Conservation (phyloP, 2,797 vertebrate genomes). For the Bufotes viridis region DNA sequence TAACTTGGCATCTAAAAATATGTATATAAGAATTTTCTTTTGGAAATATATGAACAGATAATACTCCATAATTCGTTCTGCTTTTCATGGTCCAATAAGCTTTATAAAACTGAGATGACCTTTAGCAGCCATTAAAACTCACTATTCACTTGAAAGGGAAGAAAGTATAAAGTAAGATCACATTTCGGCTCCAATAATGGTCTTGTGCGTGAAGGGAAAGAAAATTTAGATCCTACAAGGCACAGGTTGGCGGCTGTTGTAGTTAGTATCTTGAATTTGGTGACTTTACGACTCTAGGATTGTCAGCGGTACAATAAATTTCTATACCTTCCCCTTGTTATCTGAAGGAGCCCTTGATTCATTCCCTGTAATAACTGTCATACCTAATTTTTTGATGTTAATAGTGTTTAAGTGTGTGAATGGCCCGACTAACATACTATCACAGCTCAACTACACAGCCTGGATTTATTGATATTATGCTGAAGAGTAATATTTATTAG, state of each 20-base stretch:
- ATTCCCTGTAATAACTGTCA: slow-evolving; percentile 58
- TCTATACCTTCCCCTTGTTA: slow-evolving; percentile 42
- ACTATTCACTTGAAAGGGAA: slow-evolving; percentile 22
- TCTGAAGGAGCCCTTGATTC: slow-evolving; percentile 48
- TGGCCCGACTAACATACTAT: slow-evolving; percentile 38
- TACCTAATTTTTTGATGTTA: slow-evolving; percentile 57
- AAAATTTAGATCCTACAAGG: slow-evolving; percentile 48
- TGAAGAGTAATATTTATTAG: slow-evolving; percentile 56
- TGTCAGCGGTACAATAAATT: slow-evolving; percentile 56
- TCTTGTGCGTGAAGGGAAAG: slow-evolving; percentile 35
- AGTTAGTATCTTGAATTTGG: slow-evolving; percentile 53
- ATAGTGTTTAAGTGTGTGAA: slow-evolving; percentile 46
- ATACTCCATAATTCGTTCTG: not conserved
- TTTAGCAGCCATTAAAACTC: slow-evolving; percentile 40
- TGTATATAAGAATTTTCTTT: not conserved
- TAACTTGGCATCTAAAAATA: slow-evolving; percentile 10
- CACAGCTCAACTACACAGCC: slow-evolving; percentile 16
- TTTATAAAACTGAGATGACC: slow-evolving; percentile 33
- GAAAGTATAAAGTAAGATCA: slow-evolving; percentile 37
- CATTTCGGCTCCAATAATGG: slow-evolving; percentile 34
- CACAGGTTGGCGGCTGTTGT: slow-evolving; percentile 37
- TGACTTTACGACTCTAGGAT: slow-evolving; percentile 47
- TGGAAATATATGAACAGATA: slow-evolving; percentile 25
- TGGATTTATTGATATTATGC: slow-evolving; percentile 57
- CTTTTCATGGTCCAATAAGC: slow-evolving; percentile 24